Conservation (phyloP, 2,888 invertebrate species). For the Petrolisthes cinctipes region DNA sequence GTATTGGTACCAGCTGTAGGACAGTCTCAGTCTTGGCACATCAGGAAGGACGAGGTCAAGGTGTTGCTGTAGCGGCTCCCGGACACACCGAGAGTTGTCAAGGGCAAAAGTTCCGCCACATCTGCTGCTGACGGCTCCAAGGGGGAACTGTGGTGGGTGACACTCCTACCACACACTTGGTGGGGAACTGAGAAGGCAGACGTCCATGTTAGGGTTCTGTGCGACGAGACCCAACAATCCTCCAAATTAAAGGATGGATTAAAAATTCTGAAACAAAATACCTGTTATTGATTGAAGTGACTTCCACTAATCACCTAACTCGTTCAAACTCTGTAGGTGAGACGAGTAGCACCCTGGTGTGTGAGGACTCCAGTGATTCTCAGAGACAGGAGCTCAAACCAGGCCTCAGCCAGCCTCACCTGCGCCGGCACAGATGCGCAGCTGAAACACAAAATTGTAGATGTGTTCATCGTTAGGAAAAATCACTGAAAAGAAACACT, state of each 20-base stretch:
- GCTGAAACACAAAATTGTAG: slow-evolving; percentile 42
- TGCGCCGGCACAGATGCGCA: slow-evolving; percentile 20
- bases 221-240: not conserved
- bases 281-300: not conserved
- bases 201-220: not conserved
- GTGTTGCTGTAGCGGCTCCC: not conserved
- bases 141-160: not conserved
- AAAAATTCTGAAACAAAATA: not conserved
- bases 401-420: slow-evolving; percentile 32
- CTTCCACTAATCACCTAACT: not conserved
- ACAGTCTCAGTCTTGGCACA: slow-evolving; percentile 34
- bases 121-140: not conserved
- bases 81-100: not conserved
- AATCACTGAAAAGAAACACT: not conserved
- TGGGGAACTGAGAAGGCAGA: not conserved
- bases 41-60: slow-evolving; percentile 32
- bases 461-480: slow-evolving; percentile 29
- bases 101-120: not conserved
- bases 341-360: not conserved
- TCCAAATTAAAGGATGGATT: not conserved
- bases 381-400: slow-evolving; percentile 14
- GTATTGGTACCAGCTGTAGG: slow-evolving; percentile 51
- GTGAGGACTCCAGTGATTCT: slow-evolving; percentile 33
- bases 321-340: not conserved
- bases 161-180: not conserved